Evolutionary conservation across 92 coral and sea anemone genomes (phyloP), one percentile per base, ranked within the genome.

Genomic region (Diadumene lineata): DNA sequence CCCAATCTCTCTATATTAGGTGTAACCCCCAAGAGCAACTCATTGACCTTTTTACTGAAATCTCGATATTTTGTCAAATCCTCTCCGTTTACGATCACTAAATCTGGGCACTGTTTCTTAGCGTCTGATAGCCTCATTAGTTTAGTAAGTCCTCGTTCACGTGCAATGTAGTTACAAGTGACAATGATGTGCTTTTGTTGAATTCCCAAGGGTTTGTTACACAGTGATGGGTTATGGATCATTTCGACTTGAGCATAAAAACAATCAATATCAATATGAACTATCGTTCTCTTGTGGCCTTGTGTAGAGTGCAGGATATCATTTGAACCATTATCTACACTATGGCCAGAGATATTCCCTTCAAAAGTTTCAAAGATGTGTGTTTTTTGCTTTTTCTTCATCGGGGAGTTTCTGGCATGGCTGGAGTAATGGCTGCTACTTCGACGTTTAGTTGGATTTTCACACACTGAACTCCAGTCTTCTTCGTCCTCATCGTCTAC

Each of bases 241-340:
- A 88, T 91, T 72, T 91, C 97, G 31, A 91, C 97, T 51, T 91
- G 97, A 30, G 97, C 97, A 30, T 91, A 91, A 68, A 91, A 91
- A 34, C 97, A 91, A 56, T 91, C 97, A 28, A 88, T 85, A 21
- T 91, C 97, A 33, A 91, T 77, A 62, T 91, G 97, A 34, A 91
- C 66, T 51, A 88, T 88, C 26, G 87, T 84, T 78, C 97, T 84
- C 17, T 77, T 51, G 69, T 91, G 97, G 27, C 79, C 70, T 34
- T 43, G 9, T 21, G 32, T 27, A 56, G 67, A 56, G 7, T 29
- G 2, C 11, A 50, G 26, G 16, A 50, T 25, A 51, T 34, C 56
- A 32, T 11, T 19, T 15, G 64, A 55, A 61, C 73, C 43, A 11
- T 64, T 21, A 53, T 56, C 33, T 17, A 1, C 4, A 28, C 16